Evolutionary conservation across 2,797 vertebrate species (phyloP).

Genomic region (Perodicticus potto): DNA sequence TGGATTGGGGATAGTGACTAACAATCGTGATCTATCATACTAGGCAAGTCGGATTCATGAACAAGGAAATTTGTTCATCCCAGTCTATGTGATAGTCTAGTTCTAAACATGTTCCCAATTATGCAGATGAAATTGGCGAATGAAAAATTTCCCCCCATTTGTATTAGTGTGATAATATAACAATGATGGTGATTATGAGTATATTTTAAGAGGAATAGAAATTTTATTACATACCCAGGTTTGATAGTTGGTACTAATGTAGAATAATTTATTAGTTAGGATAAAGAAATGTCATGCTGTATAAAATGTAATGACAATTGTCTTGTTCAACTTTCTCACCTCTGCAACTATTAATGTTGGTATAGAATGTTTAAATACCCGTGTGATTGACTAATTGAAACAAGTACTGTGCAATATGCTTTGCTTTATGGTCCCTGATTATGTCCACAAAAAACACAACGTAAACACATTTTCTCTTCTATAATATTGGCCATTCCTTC

Average conservation of each 20-base stretch:
- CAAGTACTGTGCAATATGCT: neutral
- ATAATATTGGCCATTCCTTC: neutral
- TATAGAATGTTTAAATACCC: neutral
- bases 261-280: neutral
- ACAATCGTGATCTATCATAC: neutral
- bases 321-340: neutral
- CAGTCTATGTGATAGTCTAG: neutral
- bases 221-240: neutral
- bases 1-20: rapidly evolving
- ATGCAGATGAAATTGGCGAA: neutral
- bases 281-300: neutral
- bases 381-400: neutral
- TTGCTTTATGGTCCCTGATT: neutral
- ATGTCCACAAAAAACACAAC: neutral
- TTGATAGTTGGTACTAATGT: neutral
- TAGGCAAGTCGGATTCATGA: neutral
- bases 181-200: neutral
- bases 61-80: neutral
- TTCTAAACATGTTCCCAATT: neutral
- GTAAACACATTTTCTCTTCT: neutral
- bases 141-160: neutral
- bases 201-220: neutral
- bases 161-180: neutral
- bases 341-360: neutral
- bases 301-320: neutral